Evolutionary conservation across 1,140 invertebrate species (phyloP), one percentile per base, ranked within the genome.

Genomic region (Bicyclus anynana): DNA sequence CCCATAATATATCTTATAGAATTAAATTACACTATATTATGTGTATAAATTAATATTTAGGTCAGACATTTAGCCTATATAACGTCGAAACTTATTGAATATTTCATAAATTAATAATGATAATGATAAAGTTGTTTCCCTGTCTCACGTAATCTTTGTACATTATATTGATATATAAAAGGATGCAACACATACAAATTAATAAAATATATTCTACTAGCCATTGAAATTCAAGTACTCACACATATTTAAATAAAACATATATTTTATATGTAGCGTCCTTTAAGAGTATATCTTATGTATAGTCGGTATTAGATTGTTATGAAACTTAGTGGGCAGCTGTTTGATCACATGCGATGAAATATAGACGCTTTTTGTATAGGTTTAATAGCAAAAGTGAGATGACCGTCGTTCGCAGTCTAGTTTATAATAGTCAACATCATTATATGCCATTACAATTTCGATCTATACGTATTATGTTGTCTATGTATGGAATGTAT

Each of bases 241-340:
- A 12, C 3, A 33, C 10, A 33, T 40, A 14, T 21, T 21, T 10
- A 33, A 33, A 12, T 33, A 33, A 33, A 6, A 33, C 1, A n/a
- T 33, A 33, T 33, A 33, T 33, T 33, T 6, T 33, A 53, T 57
- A 50, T 23, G 38, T 52, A 51, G 49, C 53, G 52, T 53, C 38
- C 37, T 63, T 61, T 35, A 26, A 20, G 44, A 54, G 53, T 53
- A 33, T 33, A 33, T 33, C 10, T 37, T 61, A 66, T 63, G 58
- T 66, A 67, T 64, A 69, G 67, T 74, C 72, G 72, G 59, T 59
- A 67, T 67, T 79, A 80, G 72, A 77, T 74, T 73, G 74, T 78
- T 84, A 72, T 73, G 29, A 33, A 46, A 71, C 68, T 84, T 80
- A 73, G 62, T 60, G 54, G 69, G 67, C 70, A 64, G 59, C 67